These are phyloP conservation scores for Troglohyphantes excavatus DNA, from an alignment of 2,888 invertebrate species.

Conservation along the genomic window DNA sequence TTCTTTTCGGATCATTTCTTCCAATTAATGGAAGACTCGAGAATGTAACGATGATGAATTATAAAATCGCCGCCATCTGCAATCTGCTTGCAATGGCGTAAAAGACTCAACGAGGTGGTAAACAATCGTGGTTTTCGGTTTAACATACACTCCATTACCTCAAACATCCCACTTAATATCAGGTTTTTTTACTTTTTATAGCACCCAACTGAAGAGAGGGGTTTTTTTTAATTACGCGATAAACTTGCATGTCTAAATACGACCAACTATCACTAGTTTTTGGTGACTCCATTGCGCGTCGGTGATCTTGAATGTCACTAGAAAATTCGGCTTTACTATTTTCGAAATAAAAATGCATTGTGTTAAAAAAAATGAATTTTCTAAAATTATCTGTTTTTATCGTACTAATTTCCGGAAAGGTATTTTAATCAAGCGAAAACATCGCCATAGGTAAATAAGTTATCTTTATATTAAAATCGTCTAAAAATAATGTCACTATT, in stretches of 20 bases:
- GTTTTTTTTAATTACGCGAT: neutral
- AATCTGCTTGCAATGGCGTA: constrained; percentile 52
- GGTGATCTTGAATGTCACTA: neutral
- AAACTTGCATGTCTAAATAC: too few relatives aligned
- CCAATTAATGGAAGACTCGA: constrained; percentile 50
- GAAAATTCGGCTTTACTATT: neutral
- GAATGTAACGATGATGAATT: constrained; percentile 58
- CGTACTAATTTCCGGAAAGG: neutral
- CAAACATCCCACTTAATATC: neutral
- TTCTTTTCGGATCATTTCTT: constrained; percentile 62
- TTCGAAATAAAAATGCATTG: too few relatives aligned
- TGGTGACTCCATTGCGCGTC: neutral
- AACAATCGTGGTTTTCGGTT: constrained; percentile 42
- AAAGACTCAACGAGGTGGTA: constrained; percentile 47
- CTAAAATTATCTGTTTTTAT: neutral
- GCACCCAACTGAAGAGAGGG: neutral
- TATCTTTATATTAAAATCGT: too few relatives aligned
- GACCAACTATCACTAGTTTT: neutral
- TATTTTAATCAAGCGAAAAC: neutral
- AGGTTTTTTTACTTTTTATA: neutral
- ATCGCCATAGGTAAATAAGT: neutral
- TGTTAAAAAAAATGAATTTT: too few relatives aligned
- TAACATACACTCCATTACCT: constrained; percentile 49
- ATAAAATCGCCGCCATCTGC: constrained; percentile 52
- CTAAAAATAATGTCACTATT: too few relatives aligned